Evolutionary conservation across 2,888 invertebrate species (phyloP).

Genomic region (Oxytorus armatus): DNA sequence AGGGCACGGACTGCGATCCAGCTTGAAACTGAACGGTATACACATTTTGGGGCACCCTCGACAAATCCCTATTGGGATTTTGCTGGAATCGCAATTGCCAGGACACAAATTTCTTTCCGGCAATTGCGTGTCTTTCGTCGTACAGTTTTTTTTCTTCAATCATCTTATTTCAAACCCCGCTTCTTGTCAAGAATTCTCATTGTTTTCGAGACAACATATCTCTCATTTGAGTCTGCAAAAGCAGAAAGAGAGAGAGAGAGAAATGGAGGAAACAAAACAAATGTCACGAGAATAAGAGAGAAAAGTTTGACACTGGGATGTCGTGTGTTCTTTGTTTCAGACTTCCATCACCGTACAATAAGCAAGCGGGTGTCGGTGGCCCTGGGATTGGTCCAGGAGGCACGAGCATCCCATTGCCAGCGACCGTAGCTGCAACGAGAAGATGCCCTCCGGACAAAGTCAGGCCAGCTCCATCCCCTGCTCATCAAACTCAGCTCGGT

Average conservation of each 20-base stretch:
- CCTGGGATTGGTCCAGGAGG: conserved; percentile 85
- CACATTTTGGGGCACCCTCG: too few relatives aligned
- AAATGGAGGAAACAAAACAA: neutral
- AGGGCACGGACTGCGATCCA: too few relatives aligned
- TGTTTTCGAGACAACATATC: neutral
- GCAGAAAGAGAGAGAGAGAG: neutral
- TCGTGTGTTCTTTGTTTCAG: conserved; percentile 73
- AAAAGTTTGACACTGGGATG: conserved; percentile 36
- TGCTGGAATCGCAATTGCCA: too few relatives aligned
- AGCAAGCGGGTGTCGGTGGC: conserved; percentile 86
- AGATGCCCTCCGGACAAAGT: conserved; percentile 92
- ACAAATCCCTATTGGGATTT: too few relatives aligned
- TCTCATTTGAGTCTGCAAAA: neutral
- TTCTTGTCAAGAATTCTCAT: neutral
- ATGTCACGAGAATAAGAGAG: too few relatives aligned
- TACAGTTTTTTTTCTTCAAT: neutral
- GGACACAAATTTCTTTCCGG: too few relatives aligned
- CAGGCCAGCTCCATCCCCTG: conserved; percentile 90
- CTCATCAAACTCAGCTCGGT: conserved; percentile 82
- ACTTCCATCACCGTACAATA: conserved; percentile 82
- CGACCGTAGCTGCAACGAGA: conserved; percentile 90
- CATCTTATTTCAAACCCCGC: neutral
- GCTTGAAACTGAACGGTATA: too few relatives aligned
- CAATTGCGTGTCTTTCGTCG: too few relatives aligned
- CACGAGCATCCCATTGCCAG: conserved; percentile 92